Percentiles rank a stretch among this genome's conserved stretches.
phyloP scores from a whole-genome alignment of 2,888 invertebrate species.

The Pachycephus smyrnensis region DNA sequence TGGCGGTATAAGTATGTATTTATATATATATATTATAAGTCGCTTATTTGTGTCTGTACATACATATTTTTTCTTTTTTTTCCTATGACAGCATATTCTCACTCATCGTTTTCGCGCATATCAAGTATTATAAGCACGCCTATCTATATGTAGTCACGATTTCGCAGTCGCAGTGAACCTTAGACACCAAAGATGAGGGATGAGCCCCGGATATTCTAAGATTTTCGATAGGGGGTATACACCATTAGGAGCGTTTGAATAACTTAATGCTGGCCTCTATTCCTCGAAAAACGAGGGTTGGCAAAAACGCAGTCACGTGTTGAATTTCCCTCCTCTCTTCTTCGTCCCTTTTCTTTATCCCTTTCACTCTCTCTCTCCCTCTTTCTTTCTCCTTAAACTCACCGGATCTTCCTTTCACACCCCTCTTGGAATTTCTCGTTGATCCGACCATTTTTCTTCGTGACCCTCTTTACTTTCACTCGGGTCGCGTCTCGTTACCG shows the following conservation, averaged over 20 bases:
- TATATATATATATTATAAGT: too few species aligned
- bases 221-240: neutral
- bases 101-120: neutral
- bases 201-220: neutral
- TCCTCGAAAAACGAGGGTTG: neutral
- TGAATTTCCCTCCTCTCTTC: neutral
- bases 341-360: neutral
- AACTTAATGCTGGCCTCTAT: neutral
- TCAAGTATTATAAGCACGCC: neutral
- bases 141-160: neutral
- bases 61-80: neutral
- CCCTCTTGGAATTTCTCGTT: neutral
- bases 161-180: neutral
- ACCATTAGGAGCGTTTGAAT: neutral
- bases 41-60: too few species aligned
- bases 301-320: conserved; percentile 3
- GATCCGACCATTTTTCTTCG: neutral
- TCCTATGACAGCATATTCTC: neutral
- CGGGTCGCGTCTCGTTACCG: conserved; percentile 1
- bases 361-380: neutral
- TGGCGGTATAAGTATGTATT: neutral
- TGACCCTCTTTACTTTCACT: neutral
- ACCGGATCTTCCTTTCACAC: neutral
- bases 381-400: neutral
- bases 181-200: neutral